phyloP scores from a whole-genome alignment of 30 jellyfish, hydroid and myxozoan genomes.

The Haliclystus octoradiatus region DNA sequence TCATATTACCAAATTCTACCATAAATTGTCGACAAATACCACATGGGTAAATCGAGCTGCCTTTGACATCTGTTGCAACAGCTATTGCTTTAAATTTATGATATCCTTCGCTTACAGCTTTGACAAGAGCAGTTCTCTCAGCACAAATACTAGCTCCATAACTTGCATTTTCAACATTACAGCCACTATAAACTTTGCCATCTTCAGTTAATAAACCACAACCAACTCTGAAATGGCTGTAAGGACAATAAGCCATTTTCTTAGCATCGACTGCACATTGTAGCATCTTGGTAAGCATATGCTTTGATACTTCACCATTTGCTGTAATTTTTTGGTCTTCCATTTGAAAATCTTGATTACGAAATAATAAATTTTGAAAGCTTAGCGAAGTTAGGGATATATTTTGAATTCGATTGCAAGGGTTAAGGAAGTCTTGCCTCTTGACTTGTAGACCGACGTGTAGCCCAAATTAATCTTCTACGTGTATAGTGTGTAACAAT shows the following conservation, averaged over 20 bases:
- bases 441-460: no score
- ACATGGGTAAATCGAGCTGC: slow-evolving; percentile 56
- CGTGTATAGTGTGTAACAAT: no score
- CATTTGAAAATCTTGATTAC: no score
- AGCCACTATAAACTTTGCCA: slow-evolving; percentile 61
- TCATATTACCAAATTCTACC: slow-evolving; percentile 86
- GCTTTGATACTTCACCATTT: no score
- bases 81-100: slow-evolving; percentile 65
- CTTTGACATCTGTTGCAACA: slow-evolving; percentile 68
- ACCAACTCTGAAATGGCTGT: slow-evolving; percentile 86
- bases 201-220: slow-evolving; percentile 50
- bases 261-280: slow-evolving; percentile 64
- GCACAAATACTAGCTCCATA: slow-evolving; percentile 96
- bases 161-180: slow-evolving; percentile 93
- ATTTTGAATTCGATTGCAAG: no score
- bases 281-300: no score
- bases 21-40: slow-evolving; percentile 98
- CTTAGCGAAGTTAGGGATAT: no score
- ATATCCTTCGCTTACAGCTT: slow-evolving; percentile 96
- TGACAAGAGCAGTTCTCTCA: slow-evolving; percentile 86
- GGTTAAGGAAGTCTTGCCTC: no score
- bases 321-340: no score
- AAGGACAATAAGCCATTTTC: slow-evolving; percentile 59
- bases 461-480: no score
- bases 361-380: neutral